A percentile compares a stretch with the other conserved stretches of the same genome.
These are phyloP conservation scores for Temnothorax longispinosus DNA, from an alignment of 1,140 invertebrate species.

Conservation along the genomic window DNA sequence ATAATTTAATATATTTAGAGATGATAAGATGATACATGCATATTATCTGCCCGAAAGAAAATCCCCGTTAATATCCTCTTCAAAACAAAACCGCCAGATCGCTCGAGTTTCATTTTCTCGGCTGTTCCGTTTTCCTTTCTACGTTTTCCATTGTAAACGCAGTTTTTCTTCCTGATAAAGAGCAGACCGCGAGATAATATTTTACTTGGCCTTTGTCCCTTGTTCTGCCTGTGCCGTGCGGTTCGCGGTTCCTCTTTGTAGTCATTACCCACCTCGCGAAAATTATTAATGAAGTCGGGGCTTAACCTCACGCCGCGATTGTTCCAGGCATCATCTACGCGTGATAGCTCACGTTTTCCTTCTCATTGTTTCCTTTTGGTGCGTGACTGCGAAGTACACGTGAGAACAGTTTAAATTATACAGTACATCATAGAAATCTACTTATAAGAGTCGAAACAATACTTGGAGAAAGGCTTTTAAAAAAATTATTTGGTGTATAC, in stretches of 20 bases:
- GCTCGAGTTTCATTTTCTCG: conserved; percentile 51
- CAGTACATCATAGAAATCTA: neutral
- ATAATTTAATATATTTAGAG: conserved; percentile 14
- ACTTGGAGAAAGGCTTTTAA: neutral
- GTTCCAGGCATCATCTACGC: conserved; percentile 43
- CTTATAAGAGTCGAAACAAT: neutral
- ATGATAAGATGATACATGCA: too few species aligned
- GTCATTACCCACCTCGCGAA: conserved; percentile 55
- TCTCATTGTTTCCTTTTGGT: conserved; percentile 23
- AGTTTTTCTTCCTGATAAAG: conserved; percentile 61
- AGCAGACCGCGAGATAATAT: conserved; percentile 62
- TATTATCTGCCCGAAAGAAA: neutral
- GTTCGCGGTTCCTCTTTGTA: conserved; percentile 60
- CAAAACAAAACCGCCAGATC: conserved; percentile 37
- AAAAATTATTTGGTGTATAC: neutral
- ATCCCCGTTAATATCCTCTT: conserved; percentile 27
- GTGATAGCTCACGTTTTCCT: conserved; percentile 30
- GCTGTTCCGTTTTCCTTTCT: conserved; percentile 22
- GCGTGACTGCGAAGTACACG: neutral
- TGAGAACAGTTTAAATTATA: neutral
- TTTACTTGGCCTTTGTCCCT: conserved; percentile 63
- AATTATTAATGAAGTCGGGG: conserved; percentile 61
- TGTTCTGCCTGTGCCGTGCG: conserved; percentile 44
- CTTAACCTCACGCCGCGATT: conserved; percentile 54
- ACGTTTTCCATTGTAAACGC: conserved; percentile 55